Evolutionary conservation across 1,140 invertebrate species (phyloP).

Genomic region (Papilio machaon): DNA sequence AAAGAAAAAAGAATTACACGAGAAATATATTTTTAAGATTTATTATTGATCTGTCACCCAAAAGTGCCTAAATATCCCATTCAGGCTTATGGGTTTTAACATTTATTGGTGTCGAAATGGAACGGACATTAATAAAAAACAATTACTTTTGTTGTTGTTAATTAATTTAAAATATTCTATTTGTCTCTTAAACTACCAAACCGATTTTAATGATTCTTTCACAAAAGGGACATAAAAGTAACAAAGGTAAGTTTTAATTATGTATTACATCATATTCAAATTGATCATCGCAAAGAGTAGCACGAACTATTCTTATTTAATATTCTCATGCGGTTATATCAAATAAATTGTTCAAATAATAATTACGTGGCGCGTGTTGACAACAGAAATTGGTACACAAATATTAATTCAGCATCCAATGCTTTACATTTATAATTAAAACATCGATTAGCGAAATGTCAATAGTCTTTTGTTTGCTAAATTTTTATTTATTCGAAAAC

Average conservation of each 20-base stretch:
- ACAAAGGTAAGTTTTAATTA: background rate
- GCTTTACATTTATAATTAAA: slow-evolving; percentile 17
- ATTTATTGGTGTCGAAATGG: too few species aligned
- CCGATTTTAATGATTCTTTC: background rate
- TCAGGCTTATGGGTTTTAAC: too few species aligned
- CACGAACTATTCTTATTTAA: background rate
- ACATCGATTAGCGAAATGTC: slow-evolving; percentile 10
- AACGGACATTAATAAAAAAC: too few species aligned
- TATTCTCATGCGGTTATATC: slow-evolving; percentile 20
- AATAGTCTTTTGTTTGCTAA: background rate
- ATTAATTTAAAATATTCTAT: background rate
- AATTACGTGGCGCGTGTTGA: slow-evolving; percentile 28
- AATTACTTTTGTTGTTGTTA: too few species aligned
- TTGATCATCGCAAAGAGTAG: background rate
- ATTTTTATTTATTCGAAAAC: background rate
- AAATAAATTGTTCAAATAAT: slow-evolving; percentile 35
- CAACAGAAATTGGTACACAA: slow-evolving; percentile 26
- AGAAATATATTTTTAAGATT: too few species aligned
- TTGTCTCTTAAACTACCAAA: background rate
- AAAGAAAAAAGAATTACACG: too few species aligned
- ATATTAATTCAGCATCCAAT: slow-evolving; percentile 19
- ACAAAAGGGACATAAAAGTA: background rate
- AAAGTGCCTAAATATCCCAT: too few species aligned
- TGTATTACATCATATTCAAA: background rate
- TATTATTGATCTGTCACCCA: too few species aligned